Percentiles rank a stretch among this genome's conserved stretches.
phyloP scores from a whole-genome alignment of 1,140 invertebrate genomes.

The Tetragonula clypearis region DNA sequence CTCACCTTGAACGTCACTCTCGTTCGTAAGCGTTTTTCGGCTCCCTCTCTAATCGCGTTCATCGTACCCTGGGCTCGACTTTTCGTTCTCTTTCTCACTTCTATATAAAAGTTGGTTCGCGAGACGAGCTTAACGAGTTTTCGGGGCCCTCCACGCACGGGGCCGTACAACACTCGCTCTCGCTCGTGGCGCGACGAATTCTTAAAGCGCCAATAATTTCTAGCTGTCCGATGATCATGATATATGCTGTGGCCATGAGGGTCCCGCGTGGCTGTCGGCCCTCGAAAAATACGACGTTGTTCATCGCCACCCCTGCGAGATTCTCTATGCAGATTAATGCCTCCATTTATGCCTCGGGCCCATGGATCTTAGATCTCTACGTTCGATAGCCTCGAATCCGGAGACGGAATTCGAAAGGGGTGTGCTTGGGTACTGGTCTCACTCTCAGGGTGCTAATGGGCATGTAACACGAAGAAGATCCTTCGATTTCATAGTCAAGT shows the following conservation, averaged over 20 bases:
- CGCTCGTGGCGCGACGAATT: conserved; percentile 51
- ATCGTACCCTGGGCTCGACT: not conserved
- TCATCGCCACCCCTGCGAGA: conserved; percentile 8
- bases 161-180: conserved; percentile 24
- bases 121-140: conserved; percentile 70
- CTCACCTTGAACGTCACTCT: conserved; percentile 20
- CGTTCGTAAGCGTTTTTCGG: not conserved
- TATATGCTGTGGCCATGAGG: conserved; percentile 37
- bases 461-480: not conserved
- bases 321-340: conserved; percentile 56
- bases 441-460: conserved; percentile 6
- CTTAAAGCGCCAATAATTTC: conserved; percentile 72
- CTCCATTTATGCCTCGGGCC: not conserved
- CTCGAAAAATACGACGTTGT: conserved; percentile 58
- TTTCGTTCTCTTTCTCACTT: conserved; percentile 4
- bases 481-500: too few relatives aligned
- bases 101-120: conserved; percentile 5
- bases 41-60: conserved; percentile 9
- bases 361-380: conserved; percentile 39
- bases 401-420: not conserved
- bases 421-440: not conserved
- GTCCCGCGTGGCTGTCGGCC: conserved; percentile 37
- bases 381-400: conserved; percentile 12
- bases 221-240: conserved; percentile 64
- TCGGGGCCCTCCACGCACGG: conserved; percentile 48